These are phyloP conservation scores for Calliopsis andreniformis DNA, from an alignment of 1,140 invertebrate species.

Conservation along the genomic window DNA sequence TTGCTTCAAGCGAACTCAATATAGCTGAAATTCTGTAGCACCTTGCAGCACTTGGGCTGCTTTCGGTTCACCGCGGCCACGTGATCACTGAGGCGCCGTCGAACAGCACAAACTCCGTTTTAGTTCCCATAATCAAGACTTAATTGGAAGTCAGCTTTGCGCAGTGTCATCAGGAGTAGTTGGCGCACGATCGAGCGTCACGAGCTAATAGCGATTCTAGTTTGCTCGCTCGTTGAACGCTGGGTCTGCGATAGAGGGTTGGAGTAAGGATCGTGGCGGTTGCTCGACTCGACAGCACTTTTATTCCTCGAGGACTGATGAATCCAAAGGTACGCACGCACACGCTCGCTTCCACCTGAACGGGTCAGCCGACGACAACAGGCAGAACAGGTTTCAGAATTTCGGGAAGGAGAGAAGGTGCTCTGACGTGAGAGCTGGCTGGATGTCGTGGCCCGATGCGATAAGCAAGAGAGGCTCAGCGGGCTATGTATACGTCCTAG, in stretches of 20 bases:
- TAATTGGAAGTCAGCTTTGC: background rate
- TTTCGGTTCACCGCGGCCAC: no score
- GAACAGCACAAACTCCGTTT: background rate
- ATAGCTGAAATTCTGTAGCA: no score
- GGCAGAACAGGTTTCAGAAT: slow-evolving; percentile 52
- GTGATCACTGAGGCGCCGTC: no score
- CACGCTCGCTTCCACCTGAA: background rate
- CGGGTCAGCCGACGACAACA: slow-evolving; percentile 21
- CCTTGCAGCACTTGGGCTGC: no score
- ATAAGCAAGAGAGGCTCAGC: slow-evolving; percentile 54
- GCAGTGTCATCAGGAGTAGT: no score
- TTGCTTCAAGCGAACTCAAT: no score
- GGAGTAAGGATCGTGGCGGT: background rate
- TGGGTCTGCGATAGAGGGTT: background rate
- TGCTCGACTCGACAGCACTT: background rate
- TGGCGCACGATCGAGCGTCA: background rate
- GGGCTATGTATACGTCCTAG: background rate
- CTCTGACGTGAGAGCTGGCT: slow-evolving; percentile 24
- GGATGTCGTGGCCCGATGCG: slow-evolving; percentile 55
- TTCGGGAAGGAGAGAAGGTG: slow-evolving; percentile 49
- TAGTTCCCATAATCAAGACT: background rate
- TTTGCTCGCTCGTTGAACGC: background rate
- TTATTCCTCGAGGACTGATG: slow-evolving; percentile 5
- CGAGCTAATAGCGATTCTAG: slow-evolving; percentile 5
- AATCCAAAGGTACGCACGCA: background rate